These are phyloP conservation scores for Mycetomoellerius zeteki DNA, from an alignment of 1,140 invertebrate species.

Conservation along the genomic window DNA sequence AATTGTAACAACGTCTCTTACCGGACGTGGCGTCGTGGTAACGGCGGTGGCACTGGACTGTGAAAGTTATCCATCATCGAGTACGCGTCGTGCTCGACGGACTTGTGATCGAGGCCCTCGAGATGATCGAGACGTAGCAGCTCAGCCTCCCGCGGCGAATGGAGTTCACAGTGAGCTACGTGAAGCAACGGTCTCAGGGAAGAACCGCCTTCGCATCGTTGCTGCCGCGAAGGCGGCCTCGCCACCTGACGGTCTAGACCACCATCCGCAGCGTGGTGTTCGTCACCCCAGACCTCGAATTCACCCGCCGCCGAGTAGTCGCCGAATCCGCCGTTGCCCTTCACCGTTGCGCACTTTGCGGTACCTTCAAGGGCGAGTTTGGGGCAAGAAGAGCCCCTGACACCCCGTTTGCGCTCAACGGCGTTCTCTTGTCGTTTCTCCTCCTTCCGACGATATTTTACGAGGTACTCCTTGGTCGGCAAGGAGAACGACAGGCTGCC, in stretches of 20 bases:
- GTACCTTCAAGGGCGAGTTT: slow-evolving; percentile 74
- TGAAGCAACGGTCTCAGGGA: slow-evolving; percentile 85
- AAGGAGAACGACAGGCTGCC: slow-evolving; percentile 73
- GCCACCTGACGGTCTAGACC: slow-evolving; percentile 81
- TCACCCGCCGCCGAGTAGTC: slow-evolving; percentile 86
- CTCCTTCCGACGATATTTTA: slow-evolving; percentile 72
- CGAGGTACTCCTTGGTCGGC: slow-evolving; percentile 66
- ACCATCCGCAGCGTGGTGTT: slow-evolving; percentile 83
- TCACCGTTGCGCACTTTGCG: slow-evolving; percentile 85
- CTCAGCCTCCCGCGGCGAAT: slow-evolving; percentile 85
- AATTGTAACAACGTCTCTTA: slow-evolving; percentile 76
- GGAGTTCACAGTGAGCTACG: slow-evolving; percentile 85
- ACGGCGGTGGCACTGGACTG: slow-evolving; percentile 84
- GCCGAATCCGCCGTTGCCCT: slow-evolving; percentile 86
- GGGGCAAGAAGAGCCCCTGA: slow-evolving; percentile 67
- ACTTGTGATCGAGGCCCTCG: slow-evolving; percentile 82
- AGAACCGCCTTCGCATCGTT: slow-evolving; percentile 85
- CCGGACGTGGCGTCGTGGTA: slow-evolving; percentile 85
- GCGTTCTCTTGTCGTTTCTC: slow-evolving; percentile 46
- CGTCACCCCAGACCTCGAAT: slow-evolving; percentile 86
- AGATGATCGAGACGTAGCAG: slow-evolving; percentile 84
- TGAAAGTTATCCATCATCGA: slow-evolving; percentile 86
- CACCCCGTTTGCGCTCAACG: slow-evolving; percentile 49
- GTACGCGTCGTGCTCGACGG: slow-evolving; percentile 82
- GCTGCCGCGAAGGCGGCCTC: slow-evolving; percentile 83